phyloP scores from a whole-genome alignment of 2,113 vertebrate genomes.

The Bambusicola thoracicus region DNA sequence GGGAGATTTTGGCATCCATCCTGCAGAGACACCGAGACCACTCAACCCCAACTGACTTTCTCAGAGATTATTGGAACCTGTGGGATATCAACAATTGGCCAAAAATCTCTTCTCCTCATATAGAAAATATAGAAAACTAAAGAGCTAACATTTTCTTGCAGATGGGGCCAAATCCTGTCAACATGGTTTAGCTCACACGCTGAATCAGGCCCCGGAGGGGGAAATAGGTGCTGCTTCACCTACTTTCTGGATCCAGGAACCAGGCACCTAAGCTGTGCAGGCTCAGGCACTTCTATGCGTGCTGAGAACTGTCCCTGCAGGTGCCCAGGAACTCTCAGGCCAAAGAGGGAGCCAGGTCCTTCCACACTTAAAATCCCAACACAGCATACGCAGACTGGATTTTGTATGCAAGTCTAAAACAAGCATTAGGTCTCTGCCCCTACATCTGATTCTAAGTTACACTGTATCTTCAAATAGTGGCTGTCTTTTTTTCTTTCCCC shows the following conservation, averaged over 20 bases:
- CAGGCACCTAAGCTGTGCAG: conserved; percentile 38
- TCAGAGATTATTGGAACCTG: background rate
- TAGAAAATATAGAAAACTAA: background rate
- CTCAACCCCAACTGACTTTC: background rate
- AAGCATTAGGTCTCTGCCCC: background rate
- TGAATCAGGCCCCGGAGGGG: conserved; percentile 63
- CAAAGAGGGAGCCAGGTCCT: background rate
- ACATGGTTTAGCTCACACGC: background rate
- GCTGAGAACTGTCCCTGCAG: conserved; percentile 17
- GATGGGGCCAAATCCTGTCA: conserved; percentile 55
- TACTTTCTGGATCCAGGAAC: conserved; percentile 28
- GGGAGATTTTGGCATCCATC: background rate
- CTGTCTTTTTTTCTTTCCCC: background rate
- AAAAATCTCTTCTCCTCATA: background rate
- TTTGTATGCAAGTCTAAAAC: too few relatives aligned
- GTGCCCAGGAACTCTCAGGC: conserved; percentile 18
- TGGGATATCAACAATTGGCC: background rate
- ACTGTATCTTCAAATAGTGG: background rate
- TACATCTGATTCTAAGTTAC: background rate
- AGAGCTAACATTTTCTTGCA: background rate
- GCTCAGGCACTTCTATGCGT: conserved; percentile 41
- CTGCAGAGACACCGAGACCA: background rate
- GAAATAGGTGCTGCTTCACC: conserved; percentile 47
- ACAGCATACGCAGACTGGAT: background rate
- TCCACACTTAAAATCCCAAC: background rate